Evolutionary conservation across 1,140 invertebrate species (phyloP).

Genomic region (Hyles euphorbiae): DNA sequence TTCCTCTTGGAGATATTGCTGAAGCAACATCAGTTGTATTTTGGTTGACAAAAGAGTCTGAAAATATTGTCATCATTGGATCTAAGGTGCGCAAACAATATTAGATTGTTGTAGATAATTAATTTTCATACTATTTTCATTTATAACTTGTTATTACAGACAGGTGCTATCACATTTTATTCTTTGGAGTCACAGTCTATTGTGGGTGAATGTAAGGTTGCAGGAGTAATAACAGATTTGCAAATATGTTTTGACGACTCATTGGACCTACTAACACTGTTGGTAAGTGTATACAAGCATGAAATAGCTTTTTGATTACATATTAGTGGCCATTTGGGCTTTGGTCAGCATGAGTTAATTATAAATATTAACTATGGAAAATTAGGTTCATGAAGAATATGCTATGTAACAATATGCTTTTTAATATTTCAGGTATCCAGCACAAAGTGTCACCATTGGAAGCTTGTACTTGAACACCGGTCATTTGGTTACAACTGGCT

Average conservation of each 20-base stretch:
- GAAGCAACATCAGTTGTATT: conserved; percentile 58
- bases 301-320: too few species aligned
- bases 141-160: conserved; percentile 33
- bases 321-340: too few species aligned
- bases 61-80: conserved; percentile 62
- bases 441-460: conserved; percentile 56
- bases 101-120: background rate
- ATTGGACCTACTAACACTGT: conserved; percentile 51
- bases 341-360: too few species aligned
- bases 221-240: conserved; percentile 55
- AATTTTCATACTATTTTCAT: background rate
- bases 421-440: conserved; percentile 47
- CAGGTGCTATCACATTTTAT: conserved; percentile 54
- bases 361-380: too few species aligned
- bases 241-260: conserved; percentile 70
- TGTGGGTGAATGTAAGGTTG: conserved; percentile 54
- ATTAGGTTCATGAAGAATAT: background rate
- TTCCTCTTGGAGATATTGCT: conserved; percentile 44
- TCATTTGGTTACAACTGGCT: conserved; percentile 65
- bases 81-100: conserved; percentile 44
- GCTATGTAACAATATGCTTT: background rate
- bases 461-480: conserved; percentile 61
- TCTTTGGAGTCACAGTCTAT: conserved; percentile 55
- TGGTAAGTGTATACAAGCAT: conserved; percentile 36
- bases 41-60: conserved; percentile 67